Base-by-base conservation (phyloP, 2,888 invertebrate genomes). In the Pocota personata region DNA sequence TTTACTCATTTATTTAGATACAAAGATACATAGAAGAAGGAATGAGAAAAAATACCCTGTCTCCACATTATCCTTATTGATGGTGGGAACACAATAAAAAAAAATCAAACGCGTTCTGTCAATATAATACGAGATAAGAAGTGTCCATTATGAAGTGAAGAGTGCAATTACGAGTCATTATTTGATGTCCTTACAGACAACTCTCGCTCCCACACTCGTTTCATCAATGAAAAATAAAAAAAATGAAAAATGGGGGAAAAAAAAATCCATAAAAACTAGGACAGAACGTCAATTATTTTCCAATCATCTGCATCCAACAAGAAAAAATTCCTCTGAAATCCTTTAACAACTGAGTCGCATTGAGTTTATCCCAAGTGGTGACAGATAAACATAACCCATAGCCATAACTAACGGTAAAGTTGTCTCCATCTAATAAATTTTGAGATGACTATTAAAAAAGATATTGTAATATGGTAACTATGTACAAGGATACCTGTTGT, bases 101-200 rank as follows among this genome's bases (percentile, higher is more conserved):
- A 55, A 35, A 50, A 66, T 43, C 43, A 52, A 58, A 71, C 16
- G 5, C 66, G 24, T 37, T 50, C 19, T 50, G 62, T 71, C 77
- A 71, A 60, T 60, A 16, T 55, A 60, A 27, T 40, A 40, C 50
- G 79, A 72, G 79, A 79, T 73, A 79, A 79, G 73, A 60, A n/a
- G 24, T 79, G 72, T 64, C 48, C 46, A 79, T 79, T 72, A 67
- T 27, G 48, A 58, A 67, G 46, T 76, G 67, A 76, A 76, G 62
- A 67, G 35, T 58, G 55, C 72, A 79, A 79, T 79, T 79, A 79
- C 46, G 72, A 37, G 37, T 79, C 79, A 64, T 78, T 72, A 64
- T 78, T 64, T 69, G 30, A 82, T 77, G 71, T 52, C 79, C 72
- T 83, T 50, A 21, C 40, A n/a, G n/a, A 48, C 21, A 10, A 48